Conservation (phyloP, 2,888 invertebrate genomes). For the Lysandra coridon region DNA sequence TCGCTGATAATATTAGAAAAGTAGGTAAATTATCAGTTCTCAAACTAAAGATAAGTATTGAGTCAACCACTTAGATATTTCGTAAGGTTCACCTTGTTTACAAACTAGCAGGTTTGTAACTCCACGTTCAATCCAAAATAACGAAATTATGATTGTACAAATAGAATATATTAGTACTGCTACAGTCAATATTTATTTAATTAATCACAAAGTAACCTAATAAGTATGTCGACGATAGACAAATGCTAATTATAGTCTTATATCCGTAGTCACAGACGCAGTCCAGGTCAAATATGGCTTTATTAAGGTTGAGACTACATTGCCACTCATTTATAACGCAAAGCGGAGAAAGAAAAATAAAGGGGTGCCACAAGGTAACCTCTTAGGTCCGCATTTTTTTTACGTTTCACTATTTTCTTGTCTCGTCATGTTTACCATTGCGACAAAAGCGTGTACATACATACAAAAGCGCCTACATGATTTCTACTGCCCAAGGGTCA, state of each 20-base stretch:
- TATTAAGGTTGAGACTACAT: neutral
- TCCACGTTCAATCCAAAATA: neutral
- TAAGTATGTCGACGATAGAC: neutral
- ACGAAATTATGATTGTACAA: neutral
- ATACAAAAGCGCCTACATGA: conserved; percentile 11
- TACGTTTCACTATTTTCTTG: neutral
- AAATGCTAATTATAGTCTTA: conserved; percentile 15
- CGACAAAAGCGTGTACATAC: neutral
- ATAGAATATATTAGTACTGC: conserved; percentile 5
- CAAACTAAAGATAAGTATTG: neutral
- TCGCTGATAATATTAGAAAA: conserved; percentile 2
- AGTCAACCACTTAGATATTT: conserved; percentile 7
- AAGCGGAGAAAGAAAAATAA: neutral
- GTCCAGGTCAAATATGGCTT: neutral
- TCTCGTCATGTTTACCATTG: neutral
- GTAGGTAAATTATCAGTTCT: conserved; percentile 8
- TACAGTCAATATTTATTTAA: neutral
- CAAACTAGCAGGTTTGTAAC: conserved; percentile 11
- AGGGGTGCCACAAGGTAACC: neutral
- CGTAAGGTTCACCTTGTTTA: conserved; percentile 20
- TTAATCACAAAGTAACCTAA: neutral
- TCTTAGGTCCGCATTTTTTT: neutral
- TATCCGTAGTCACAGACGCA: neutral
- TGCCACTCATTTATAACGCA: neutral
- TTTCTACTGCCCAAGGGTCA: conserved; percentile 22